Base-by-base conservation (phyloP, 2,888 invertebrate species). In the Ennomos fuscantarius region DNA sequence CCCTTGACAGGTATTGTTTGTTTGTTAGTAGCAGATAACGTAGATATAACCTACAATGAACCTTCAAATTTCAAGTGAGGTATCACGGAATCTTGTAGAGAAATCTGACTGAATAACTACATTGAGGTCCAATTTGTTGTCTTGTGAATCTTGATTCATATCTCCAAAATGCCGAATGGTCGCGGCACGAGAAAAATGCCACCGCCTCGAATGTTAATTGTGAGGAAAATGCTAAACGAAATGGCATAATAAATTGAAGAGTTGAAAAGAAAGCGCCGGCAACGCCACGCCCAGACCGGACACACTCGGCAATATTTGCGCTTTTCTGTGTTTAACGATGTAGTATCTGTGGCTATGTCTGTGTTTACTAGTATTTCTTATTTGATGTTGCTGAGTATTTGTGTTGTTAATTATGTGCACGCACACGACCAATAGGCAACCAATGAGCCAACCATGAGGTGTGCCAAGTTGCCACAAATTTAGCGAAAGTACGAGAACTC, bases 161-260 rank as follows among this genome's bases (percentile, higher is more conserved):
- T 45, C 35, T 46, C 9, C 31, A 37, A 67, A 61, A 66, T 62
- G 61, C 56, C 60, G 48, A 49, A 60, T 50, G 43, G 60, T 47
- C 40, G 49, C 36, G 39, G 46, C 50, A 47, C 8, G 39, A 44
- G 54, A 62, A 62, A 63, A 66, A 68, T 64, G 61, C 61, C 63
- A 64, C 61, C 60, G 34, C 47, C 52, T 64, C 51, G 46, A 48
- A 60, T 59, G 53, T 57, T 63, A 66, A 60, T 62, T 52, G 59
- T 51, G 53, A 66, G 52, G 62, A 65, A 78, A 74, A 74, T 68
- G 64, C 60, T 67, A 66, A 69, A 74, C 66, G 72, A 54, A 64
- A 60, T 47, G 54, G 65, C 60, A 55, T 67, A 64, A 63, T 58
- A 62, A 66, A 62, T 60, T 45, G 37, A 51, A 43, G 55, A 57